Evolutionary conservation across 2,888 invertebrate genomes (phyloP).

Genomic region (Hemicrepidius hirtus): DNA sequence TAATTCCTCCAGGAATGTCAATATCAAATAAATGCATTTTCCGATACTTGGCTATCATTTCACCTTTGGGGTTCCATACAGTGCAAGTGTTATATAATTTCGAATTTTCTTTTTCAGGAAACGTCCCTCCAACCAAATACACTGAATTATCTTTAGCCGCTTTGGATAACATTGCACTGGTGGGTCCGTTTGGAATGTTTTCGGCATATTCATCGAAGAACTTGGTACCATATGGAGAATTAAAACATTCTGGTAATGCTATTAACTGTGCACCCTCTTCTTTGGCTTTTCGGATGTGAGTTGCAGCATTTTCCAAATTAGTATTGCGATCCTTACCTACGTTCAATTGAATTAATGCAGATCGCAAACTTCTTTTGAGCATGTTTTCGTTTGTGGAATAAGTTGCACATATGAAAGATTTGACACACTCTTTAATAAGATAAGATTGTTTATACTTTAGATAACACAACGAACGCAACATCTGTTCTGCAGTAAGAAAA

Average conservation of each 20-base stretch:
- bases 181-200: slow-evolving; percentile 85
- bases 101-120: slow-evolving; percentile 84
- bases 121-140: slow-evolving; percentile 91
- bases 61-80: slow-evolving; percentile 87
- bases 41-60: slow-evolving; percentile 86
- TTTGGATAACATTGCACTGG: slow-evolving; percentile 81
- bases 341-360: slow-evolving; percentile 87
- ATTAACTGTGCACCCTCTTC: slow-evolving; percentile 80
- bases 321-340: slow-evolving; percentile 84
- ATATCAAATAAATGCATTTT: slow-evolving; percentile 98
- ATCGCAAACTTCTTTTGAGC: neutral
- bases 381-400: neutral
- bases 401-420: neutral
- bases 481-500: neutral
- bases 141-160: slow-evolving; percentile 86
- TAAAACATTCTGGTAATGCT: slow-evolving; percentile 92
- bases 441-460: neutral
- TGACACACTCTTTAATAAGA: neutral
- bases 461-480: neutral
- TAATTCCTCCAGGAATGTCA: slow-evolving; percentile 93
- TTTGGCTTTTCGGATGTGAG: slow-evolving; percentile 81
- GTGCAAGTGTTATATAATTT: slow-evolving; percentile 92
- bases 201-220: slow-evolving; percentile 93
- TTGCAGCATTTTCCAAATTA: slow-evolving; percentile 84
- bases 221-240: slow-evolving; percentile 92